phyloP scores from a whole-genome alignment of 2,797 vertebrate species.

The Sebastes flavidus region DNA sequence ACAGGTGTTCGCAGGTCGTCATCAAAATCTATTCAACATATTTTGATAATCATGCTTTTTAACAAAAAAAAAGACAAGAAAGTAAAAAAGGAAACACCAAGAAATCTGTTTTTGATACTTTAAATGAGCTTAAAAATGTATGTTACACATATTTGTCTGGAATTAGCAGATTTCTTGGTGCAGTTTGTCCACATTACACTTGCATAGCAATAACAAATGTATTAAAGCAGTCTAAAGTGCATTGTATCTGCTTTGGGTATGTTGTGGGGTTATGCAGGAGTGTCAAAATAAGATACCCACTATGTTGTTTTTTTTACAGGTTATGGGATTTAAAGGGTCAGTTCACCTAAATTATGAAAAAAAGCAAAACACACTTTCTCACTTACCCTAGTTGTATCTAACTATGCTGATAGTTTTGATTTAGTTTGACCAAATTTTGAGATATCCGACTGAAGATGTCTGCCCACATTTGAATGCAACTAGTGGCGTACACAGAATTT shows the following conservation, averaged over 20 bases:
- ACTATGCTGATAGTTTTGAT: not conserved
- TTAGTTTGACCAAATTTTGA: not conserved
- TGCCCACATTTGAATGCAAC: not conserved
- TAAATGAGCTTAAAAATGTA: not conserved
- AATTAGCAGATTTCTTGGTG: slow-evolving; percentile 54
- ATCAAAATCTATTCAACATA: slow-evolving; percentile 54
- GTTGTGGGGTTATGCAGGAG: not conserved
- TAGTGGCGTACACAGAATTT: not conserved
- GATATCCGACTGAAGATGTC: not conserved
- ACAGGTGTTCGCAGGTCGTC: slow-evolving; percentile 66
- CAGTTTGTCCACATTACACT: slow-evolving; percentile 12
- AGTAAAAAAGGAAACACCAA: slow-evolving; percentile 54
- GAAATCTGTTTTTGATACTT: slow-evolving; percentile 31
- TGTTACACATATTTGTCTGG: not conserved
- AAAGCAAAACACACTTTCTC: not conserved
- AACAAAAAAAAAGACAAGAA: slow-evolving; percentile 28
- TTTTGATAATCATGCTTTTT: slow-evolving; percentile 57
- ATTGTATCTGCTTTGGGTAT: not conserved
- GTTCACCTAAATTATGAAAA: not conserved
- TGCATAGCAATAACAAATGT: slow-evolving; percentile 21
- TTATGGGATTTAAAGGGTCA: not conserved
- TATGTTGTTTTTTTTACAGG: not conserved
- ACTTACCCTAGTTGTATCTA: not conserved
- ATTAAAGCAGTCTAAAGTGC: slow-evolving; percentile 23
- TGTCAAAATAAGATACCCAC: not conserved